Base-by-base conservation (phyloP, 1,140 invertebrate genomes). In the Lepidotrigona ventralis region DNA sequence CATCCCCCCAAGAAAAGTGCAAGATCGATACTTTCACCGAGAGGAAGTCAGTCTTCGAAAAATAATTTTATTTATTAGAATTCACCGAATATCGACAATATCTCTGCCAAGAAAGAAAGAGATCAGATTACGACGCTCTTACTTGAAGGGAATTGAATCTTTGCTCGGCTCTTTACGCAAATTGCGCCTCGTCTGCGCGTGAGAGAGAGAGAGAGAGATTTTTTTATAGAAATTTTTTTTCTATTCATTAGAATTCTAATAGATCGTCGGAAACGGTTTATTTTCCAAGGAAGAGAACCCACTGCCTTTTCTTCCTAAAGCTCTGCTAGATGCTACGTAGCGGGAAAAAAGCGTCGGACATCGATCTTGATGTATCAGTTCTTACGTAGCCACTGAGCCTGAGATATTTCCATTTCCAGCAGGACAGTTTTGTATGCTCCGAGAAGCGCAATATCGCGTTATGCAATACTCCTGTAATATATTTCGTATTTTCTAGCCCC, bases 391-490 rank as follows among this genome's bases (percentile, higher is more conserved):
- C 26, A 53, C 19, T 15, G 70, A 26, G n/a, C 39, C n/a, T 23
- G 39, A 53, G n/a, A 53, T 72, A 72, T 53, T 53, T 53, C 70
- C 21, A 72, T 72, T 53, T 72, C 46, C 70, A 33, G 53, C 46
- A 21, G 11, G n/a, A 72, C 46, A 17, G 46, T 72, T 53, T 53
- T 14, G 70, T 19, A 29, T 23, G 15, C n/a, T 26, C 70, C 26
- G 46, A 19, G 70, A 23, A 53, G 53, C 19, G 46, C 17, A 72
- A 72, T 26, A 53, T 72, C 70, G 3, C 8, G 17, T 72, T 72
- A 53, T 72, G 46, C 46, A 72, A n/a, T n/a, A n/a, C 23, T 26
- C 6, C 14, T 19, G 70, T 8, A 46, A 72, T 72, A 51, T 26
- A 72, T 53, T 53, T 72, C 46, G 46, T 26, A 26, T 29, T 53